These are phyloP conservation scores for Dendrocincla tyrannina DNA, from an alignment of 2,797 vertebrate genomes.

Conservation along the genomic window DNA sequence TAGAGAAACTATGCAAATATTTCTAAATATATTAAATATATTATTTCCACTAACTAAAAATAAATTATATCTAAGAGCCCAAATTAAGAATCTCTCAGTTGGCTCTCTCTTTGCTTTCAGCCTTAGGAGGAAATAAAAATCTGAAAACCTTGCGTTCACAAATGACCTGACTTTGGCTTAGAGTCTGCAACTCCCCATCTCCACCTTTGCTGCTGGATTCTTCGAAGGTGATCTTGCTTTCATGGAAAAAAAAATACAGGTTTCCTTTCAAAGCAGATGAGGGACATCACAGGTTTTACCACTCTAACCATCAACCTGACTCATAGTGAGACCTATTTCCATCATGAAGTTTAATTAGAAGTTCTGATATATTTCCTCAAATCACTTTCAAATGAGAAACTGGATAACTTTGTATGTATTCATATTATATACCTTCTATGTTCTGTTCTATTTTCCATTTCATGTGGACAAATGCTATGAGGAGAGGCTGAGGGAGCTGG, in stretches of 20 bases:
- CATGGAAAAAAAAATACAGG: background rate
- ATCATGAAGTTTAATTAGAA: background rate
- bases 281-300: background rate
- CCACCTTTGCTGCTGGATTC: background rate
- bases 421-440: background rate
- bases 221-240: background rate
- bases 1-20: background rate
- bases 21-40: background rate
- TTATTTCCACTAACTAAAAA: conserved; percentile 5
- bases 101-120: background rate
- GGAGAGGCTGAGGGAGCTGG: background rate
- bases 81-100: background rate
- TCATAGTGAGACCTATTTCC: background rate
- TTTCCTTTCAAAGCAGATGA: background rate
- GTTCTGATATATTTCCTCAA: background rate
- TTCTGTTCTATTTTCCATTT: background rate
- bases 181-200: background rate
- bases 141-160: background rate
- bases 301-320: background rate
- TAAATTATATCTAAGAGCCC: background rate
- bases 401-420: background rate
- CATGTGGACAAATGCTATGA: background rate
- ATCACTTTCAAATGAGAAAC: background rate
- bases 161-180: background rate
- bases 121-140: background rate